These are phyloP conservation scores for Mongoloraphidia duomilia DNA, from an alignment of 2,888 invertebrate species.

Conservation along the genomic window DNA sequence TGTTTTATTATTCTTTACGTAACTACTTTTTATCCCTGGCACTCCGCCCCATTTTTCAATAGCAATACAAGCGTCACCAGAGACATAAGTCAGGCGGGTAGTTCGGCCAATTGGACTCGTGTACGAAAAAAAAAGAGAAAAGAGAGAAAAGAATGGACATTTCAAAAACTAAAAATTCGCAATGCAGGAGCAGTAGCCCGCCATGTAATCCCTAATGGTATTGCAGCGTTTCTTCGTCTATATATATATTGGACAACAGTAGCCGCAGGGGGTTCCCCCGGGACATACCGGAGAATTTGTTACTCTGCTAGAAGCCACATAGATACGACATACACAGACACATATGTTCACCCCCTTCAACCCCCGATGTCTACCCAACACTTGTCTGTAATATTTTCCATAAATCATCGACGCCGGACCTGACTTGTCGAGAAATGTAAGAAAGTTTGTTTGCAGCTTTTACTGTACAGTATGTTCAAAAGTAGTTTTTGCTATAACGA, in stretches of 20 bases:
- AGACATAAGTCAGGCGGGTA: slow-evolving; percentile 8
- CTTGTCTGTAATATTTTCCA: slow-evolving; percentile 33
- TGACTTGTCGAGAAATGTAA: slow-evolving; percentile 25
- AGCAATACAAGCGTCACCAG: slow-evolving; percentile 5
- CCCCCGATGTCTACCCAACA: slow-evolving; percentile 1
- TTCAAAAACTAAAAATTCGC: slow-evolving; percentile 24
- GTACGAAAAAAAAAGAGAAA: slow-evolving; percentile 14
- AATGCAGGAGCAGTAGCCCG: slow-evolving; percentile 23
- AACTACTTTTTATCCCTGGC: slow-evolving; percentile 11
- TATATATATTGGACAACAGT: slow-evolving; percentile 8
- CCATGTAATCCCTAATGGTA: slow-evolving; percentile 24
- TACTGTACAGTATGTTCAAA: slow-evolving; percentile 1
- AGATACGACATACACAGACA: too few species aligned
- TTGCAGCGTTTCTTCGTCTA: slow-evolving; percentile 15
- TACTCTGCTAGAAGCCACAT: slow-evolving; percentile 23
- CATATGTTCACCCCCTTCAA: too few species aligned
- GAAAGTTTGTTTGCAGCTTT: slow-evolving; percentile 23
- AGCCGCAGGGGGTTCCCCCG: slow-evolving; percentile 18
- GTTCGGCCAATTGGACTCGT: slow-evolving; percentile 11
- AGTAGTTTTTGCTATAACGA: too few species aligned
- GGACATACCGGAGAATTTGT: slow-evolving; percentile 26
- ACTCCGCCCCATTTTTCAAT: slow-evolving; percentile 10
- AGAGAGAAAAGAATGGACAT: slow-evolving; percentile 17
- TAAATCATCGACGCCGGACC: slow-evolving; percentile 31
- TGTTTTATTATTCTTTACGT: slow-evolving; percentile 12